Evolutionary conservation across 2,113 vertebrate species (phyloP), one percentile per base, ranked within the genome.

Genomic region (Pipra filicauda): DNA sequence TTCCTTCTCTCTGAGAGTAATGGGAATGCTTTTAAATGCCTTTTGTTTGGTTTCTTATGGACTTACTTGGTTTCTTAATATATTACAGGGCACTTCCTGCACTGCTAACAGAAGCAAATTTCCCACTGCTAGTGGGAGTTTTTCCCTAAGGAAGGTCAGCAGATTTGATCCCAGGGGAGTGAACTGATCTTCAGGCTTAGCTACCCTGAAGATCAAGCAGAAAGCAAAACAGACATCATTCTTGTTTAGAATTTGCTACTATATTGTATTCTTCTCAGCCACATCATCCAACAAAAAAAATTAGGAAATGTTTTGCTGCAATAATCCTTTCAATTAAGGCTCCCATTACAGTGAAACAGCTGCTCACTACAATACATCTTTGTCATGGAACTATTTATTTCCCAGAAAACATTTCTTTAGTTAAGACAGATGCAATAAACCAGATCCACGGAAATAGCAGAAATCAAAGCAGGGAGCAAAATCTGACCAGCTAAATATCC

Each of bases 331-430:
- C 93, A 97, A 95, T 96, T 95, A 96, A 91, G 78, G 49, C 73
- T 90, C 75, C 55, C 84, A 85, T 86, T 95, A 89, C 48, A 83
- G 77, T 62, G 67, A 83, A 93, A 75, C 88, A 95, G 93, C 93
- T 96, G 96, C 87, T 96, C 58, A 31, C 86, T 93, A 92, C 84
- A 92, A 96, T 96, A 92, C 46, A 91, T 95, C 95, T 92, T 81
- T 89, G 90, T 96, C 91, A 93, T 59, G 72, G 85, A 94, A 92
- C 92, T 96, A 96, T 94, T 96, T 96, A 91, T 96, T 96, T 92
- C 72, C 79, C 92, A 94, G 90, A 93, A 93, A 97, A 90, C 41
- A 74, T 86, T 92, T 91, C 49, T 93, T 85, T 76, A 92, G 73
- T 58, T 93, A 89, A 89, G 93, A 88, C 81, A 85, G 92, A 96